Conservation (phyloP, 2,797 vertebrate genomes). For the Epinephelus coioides region DNA sequence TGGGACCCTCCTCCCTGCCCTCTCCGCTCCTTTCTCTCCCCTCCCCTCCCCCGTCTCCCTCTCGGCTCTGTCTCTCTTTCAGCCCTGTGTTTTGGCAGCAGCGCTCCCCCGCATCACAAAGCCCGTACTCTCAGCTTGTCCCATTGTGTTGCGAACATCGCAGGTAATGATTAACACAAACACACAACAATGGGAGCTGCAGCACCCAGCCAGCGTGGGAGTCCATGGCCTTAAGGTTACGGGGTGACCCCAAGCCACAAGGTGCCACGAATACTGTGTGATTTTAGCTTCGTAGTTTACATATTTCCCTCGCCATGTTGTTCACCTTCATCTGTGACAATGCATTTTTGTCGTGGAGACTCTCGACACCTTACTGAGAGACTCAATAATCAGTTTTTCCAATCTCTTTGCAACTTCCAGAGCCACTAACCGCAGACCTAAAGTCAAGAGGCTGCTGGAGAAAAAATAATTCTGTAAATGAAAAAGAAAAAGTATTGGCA, state of each 20-base stretch:
- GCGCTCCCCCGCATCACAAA: constrained; percentile 82
- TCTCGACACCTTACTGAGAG: too few species aligned
- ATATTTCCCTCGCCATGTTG: background rate
- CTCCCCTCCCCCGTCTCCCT: background rate
- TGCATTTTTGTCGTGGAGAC: background rate
- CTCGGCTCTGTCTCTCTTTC: constrained; percentile 52
- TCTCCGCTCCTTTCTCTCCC: background rate
- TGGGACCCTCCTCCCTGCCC: constrained; percentile 39
- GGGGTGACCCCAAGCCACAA: constrained; percentile 15
- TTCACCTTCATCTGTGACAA: background rate
- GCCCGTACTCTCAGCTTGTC: constrained; percentile 67
- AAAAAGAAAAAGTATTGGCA: background rate
- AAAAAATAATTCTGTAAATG: background rate
- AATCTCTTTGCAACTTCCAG: background rate
- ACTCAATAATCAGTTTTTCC: background rate
- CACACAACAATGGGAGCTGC: constrained; percentile 79
- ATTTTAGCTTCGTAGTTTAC: constrained; percentile 1
- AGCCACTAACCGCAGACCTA: background rate
- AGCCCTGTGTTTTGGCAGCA: constrained; percentile 81
- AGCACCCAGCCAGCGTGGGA: constrained; percentile 56
- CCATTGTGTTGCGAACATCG: constrained; percentile 80
- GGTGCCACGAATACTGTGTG: background rate
- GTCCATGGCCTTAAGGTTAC: constrained; percentile 39
- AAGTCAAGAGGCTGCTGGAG: background rate
- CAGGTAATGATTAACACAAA: constrained; percentile 89